A percentile compares a stretch with the other conserved stretches of the same genome.
Evolutionary conservation across 2,888 invertebrate species (phyloP).

Genomic region (Spicauda simplicius): DNA sequence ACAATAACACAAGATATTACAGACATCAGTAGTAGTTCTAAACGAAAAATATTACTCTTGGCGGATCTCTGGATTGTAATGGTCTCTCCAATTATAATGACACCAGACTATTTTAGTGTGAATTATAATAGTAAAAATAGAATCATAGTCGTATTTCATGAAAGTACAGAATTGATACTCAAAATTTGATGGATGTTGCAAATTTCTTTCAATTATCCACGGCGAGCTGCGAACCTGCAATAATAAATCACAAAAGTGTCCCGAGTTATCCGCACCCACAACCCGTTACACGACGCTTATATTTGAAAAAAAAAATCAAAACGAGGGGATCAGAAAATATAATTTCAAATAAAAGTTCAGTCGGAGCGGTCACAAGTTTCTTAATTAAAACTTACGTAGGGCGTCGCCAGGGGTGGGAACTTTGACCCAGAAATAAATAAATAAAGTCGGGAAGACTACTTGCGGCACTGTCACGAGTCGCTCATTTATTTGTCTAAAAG

Average conservation of each 20-base stretch:
- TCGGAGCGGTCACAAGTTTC: slow-evolving; percentile 83
- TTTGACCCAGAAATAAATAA: slow-evolving; percentile 84
- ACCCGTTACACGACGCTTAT: slow-evolving; percentile 66
- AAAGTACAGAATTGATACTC: slow-evolving; percentile 31
- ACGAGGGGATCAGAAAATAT: slow-evolving; percentile 79
- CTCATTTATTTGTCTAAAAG: slow-evolving; percentile 81
- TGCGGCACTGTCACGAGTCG: slow-evolving; percentile 71
- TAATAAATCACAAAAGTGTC: slow-evolving; percentile 77
- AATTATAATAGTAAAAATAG: background rate
- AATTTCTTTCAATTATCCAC: slow-evolving; percentile 66
- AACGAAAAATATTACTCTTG: too few relatives aligned
- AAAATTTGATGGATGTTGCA: slow-evolving; percentile 47
- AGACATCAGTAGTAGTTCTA: too few relatives aligned
- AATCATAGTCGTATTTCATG: slow-evolving; percentile 8
- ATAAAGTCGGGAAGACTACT: slow-evolving; percentile 68
- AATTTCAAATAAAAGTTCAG: slow-evolving; percentile 83
- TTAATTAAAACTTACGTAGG: slow-evolving; percentile 85
- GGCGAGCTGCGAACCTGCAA: slow-evolving; percentile 55
- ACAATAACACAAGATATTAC: too few relatives aligned
- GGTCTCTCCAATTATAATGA: too few relatives aligned
- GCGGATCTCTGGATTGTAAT: too few relatives aligned
- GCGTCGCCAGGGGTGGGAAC: slow-evolving; percentile 74
- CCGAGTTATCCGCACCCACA: slow-evolving; percentile 68
- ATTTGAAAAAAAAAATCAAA: slow-evolving; percentile 65
- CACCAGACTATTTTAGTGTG: background rate